Evolutionary conservation across 2,797 vertebrate genomes (phyloP).

Genomic region (Squalus acanthias): DNA sequence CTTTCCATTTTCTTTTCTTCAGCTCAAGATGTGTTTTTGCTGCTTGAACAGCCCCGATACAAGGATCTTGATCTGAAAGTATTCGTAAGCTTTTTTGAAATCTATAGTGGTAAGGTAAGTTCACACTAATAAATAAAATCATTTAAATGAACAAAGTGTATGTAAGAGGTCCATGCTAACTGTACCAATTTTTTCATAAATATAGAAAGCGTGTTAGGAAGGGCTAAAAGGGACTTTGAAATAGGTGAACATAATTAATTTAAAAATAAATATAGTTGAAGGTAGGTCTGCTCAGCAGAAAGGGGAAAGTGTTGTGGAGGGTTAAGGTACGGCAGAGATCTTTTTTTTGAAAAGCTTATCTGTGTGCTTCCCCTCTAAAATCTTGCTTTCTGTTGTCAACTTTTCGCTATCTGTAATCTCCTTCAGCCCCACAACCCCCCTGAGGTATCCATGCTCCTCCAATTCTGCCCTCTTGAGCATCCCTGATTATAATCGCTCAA

Average conservation of each 20-base stretch:
- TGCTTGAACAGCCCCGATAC: conserved; percentile 71
- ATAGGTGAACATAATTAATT: neutral
- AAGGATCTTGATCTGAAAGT: conserved; percentile 64
- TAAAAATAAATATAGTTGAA: neutral
- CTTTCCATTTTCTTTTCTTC: conserved; percentile 40
- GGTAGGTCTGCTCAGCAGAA: neutral
- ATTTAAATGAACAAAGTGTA: neutral
- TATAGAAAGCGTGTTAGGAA: neutral
- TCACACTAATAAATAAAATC: neutral
- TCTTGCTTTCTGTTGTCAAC: neutral
- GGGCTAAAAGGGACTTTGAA: neutral
- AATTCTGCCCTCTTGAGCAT: no score
- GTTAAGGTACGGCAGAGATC: neutral
- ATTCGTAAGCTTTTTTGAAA: conserved; percentile 91
- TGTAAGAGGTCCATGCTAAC: neutral
- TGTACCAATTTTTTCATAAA: neutral
- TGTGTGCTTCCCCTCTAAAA: neutral
- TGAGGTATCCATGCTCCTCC: no score
- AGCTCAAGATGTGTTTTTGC: conserved; percentile 86
- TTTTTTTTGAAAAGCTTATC: neutral
- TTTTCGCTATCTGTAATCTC: no score
- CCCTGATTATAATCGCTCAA: no score
- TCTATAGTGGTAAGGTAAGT: conserved; percentile 92
- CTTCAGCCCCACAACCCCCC: no score
- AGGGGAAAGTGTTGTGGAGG: neutral